These are phyloP conservation scores for Tauraco erythrolophus DNA, from an alignment of 2,113 vertebrate species.

Conservation along the genomic window DNA sequence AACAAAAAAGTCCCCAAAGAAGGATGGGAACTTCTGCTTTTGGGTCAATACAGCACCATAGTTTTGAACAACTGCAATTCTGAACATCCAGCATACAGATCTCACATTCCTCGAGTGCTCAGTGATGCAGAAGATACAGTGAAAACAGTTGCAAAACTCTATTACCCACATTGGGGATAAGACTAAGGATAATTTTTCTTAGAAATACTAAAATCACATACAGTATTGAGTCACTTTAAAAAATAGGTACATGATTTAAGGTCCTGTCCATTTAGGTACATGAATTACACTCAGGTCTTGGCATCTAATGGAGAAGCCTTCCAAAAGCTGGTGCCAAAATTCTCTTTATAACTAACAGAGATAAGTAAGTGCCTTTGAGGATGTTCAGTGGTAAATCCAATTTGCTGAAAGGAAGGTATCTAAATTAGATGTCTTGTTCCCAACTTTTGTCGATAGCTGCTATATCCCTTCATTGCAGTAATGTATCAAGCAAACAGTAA, in stretches of 20 bases:
- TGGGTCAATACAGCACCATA: background rate
- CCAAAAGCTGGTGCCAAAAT: background rate
- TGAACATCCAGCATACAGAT: background rate
- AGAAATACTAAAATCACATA: background rate
- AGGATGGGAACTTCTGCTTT: background rate
- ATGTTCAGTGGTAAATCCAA: background rate
- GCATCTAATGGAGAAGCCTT: background rate
- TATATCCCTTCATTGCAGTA: background rate
- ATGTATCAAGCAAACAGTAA: background rate
- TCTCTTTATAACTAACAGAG: background rate
- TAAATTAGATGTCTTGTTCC: background rate
- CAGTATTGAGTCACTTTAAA: background rate
- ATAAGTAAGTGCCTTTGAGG: background rate
- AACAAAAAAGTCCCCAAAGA: background rate
- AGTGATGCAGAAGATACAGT: background rate
- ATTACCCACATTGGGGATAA: background rate
- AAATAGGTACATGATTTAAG: background rate
- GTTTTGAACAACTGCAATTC: background rate
- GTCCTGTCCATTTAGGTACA: background rate
- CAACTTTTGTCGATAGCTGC: background rate
- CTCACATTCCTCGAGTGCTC: fast-evolving
- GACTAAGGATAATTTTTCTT: background rate
- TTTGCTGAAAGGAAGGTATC: background rate
- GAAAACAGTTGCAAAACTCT: background rate
- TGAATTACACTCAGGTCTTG: background rate